Evolutionary conservation across 2,888 invertebrate species (phyloP), one percentile per base, ranked within the genome.

Genomic region (Rutpela maculata): DNA sequence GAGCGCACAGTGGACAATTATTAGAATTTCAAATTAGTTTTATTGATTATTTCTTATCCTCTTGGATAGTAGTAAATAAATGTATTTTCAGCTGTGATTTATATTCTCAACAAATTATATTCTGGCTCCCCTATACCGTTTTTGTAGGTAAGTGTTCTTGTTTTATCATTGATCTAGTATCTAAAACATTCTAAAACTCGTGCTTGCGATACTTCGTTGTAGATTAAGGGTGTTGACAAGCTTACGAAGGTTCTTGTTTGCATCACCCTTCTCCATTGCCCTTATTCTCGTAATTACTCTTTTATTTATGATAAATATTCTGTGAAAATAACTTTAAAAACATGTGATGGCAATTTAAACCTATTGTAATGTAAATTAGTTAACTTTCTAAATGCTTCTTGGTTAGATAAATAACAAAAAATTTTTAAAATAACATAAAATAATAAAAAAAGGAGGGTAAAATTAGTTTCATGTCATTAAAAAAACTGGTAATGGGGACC

Each of bases 201-300:
- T 72, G 62, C 63, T 63, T 50, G n/a, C 19, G 62, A 72, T 72
- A 50, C 72, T 62, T 18, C 19, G 62, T 43, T 22, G 55, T 63
- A 72, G 72, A 72, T 72, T 72, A 72, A 59, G 72, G 43, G 31
- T 72, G 72, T 72, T 62, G 72, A 62, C 62, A 63, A 50, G 72
- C 63, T 72, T 72, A 63, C 50, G 63, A 43, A 72, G 31, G 17
- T 43, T 19, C 65, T 26, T 43, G 70, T 59, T 43, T 59, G 70
- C 60, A 70, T 56, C 35, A 55, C 35, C 59, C 50, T 35, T 43
- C 43, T 18, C 43, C 6, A 0, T 38, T 17, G 35, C 22, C 15
- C 56, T 57, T 18, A n/a, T 22, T 60, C 59, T 62, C 35, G 10
- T 60, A 70, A 70, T 70, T 62, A 70, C 62, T 60, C 60, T 70